These are phyloP conservation scores for Campylorhamphus procurvoides DNA, from an alignment of 2,113 vertebrate species.

Conservation along the genomic window DNA sequence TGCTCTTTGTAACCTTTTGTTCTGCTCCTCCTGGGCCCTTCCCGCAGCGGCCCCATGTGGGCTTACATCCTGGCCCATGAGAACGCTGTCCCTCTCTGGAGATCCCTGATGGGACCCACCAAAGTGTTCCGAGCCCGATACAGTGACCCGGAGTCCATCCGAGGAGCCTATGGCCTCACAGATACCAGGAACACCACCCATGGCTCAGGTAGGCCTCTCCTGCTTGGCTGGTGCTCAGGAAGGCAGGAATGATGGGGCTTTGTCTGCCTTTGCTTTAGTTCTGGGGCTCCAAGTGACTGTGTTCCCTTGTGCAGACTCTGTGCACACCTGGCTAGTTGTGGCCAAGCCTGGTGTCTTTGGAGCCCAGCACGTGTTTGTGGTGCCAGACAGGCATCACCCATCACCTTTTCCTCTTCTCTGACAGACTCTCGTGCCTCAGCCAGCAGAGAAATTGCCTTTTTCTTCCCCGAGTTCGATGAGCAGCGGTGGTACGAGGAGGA, in stretches of 20 bases:
- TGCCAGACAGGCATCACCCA: not conserved
- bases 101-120: constrained; percentile 93
- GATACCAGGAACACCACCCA: constrained; percentile 96
- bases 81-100: constrained; percentile 87
- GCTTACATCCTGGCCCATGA: constrained; percentile 91
- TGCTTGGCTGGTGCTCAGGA: not conserved
- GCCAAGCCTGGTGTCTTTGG: not conserved
- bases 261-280: not conserved
- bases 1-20: not conserved
- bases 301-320: not conserved
- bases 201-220: constrained; percentile 84
- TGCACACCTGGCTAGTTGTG: accelerated
- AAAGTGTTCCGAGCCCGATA: constrained; percentile 89
- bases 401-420: not conserved
- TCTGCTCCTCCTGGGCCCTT: not conserved
- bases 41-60: constrained; percentile 88
- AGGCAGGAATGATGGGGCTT: not conserved
- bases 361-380: accelerated
- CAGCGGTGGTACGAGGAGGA: constrained; percentile 84
- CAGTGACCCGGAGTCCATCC: constrained; percentile 80
- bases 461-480: constrained; percentile 88
- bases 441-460: constrained; percentile 87
- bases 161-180: constrained; percentile 89
- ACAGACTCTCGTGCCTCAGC: constrained; percentile 89
- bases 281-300: not conserved